These are phyloP conservation scores for Anolis sagrei DNA, from an alignment of 2,113 vertebrate species.

Conservation along the genomic window DNA sequence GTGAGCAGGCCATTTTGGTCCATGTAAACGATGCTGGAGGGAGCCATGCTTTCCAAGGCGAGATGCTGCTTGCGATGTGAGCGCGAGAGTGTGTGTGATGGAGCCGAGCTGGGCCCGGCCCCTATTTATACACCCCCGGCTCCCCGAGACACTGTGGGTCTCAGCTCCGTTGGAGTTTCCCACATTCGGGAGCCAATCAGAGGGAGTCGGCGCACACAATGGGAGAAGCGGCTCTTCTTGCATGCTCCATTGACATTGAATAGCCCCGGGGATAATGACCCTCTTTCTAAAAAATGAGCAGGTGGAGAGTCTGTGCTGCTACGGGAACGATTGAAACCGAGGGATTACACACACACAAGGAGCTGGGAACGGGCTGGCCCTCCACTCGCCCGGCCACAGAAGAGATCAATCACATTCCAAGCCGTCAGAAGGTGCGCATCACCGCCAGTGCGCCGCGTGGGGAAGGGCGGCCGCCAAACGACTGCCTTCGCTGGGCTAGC, in stretches of 20 bases:
- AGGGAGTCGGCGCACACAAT: conserved; percentile 50
- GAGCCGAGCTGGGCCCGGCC: not conserved
- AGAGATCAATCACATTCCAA: conserved; percentile 69
- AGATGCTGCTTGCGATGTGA: not conserved
- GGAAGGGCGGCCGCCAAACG: conserved; percentile 45
- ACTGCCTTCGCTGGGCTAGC: not conserved
- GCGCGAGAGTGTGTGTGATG: not conserved
- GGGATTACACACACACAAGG: conserved; percentile 30
- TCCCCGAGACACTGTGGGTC: conserved; percentile 58
- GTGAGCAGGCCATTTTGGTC: conserved; percentile 58
- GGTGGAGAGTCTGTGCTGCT: conserved; percentile 71
- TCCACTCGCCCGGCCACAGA: conserved; percentile 56
- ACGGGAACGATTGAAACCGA: conserved; percentile 44
- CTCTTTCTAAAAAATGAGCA: conserved; percentile 59
- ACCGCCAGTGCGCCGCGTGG: conserved; percentile 6
- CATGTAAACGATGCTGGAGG: conserved; percentile 55
- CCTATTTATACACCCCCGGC: conserved; percentile 64
- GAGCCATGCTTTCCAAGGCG: conserved; percentile 66
- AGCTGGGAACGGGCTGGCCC: conserved; percentile 73
- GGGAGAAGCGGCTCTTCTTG: conserved; percentile 63
- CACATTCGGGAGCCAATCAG: conserved; percentile 80
- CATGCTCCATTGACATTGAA: conserved; percentile 73
- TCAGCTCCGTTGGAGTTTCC: conserved; percentile 68
- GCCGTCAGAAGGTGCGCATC: conserved; percentile 54
- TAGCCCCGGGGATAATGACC: conserved; percentile 69